Evolutionary conservation across 1,140 invertebrate species (phyloP).

Genomic region (Microvelia longipes): DNA sequence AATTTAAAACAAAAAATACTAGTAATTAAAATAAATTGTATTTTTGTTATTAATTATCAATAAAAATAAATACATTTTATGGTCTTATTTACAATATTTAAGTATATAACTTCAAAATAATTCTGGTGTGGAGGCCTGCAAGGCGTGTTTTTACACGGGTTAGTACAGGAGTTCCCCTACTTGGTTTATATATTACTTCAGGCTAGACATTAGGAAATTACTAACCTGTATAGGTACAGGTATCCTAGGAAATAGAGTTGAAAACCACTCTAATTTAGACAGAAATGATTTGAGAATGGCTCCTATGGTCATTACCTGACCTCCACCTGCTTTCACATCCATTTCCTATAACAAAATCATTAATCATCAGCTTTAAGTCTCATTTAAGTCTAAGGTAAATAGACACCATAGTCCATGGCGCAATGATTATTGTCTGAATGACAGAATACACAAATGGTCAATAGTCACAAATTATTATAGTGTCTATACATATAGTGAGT

Average conservation of each 20-base stretch:
- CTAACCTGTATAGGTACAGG: slow-evolving; percentile 92
- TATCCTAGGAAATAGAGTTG: slow-evolving; percentile 93
- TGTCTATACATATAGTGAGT: too few species aligned
- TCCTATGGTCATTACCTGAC: slow-evolving; percentile 85
- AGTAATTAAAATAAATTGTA: too few species aligned
- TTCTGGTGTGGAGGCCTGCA: too few species aligned
- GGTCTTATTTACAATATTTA: neutral
- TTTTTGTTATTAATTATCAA: too few species aligned
- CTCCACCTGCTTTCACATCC: slow-evolving; percentile 93
- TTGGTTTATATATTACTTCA: neutral
- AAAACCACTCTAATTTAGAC: slow-evolving; percentile 94
- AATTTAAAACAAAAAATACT: too few species aligned
- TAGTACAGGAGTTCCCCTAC: too few species aligned
- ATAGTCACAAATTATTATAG: too few species aligned
- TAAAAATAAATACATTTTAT: neutral
- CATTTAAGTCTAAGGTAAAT: too few species aligned
- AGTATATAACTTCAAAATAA: neutral
- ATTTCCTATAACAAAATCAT: slow-evolving; percentile 59
- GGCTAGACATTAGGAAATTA: neutral
- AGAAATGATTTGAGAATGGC: slow-evolving; percentile 85
- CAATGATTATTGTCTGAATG: too few species aligned
- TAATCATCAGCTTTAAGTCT: too few species aligned
- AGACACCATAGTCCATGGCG: neutral
- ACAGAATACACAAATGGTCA: too few species aligned
- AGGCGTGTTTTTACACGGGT: too few species aligned